These are phyloP conservation scores for Iselma pallidipennis DNA, from an alignment of 2,888 invertebrate species.

Conservation along the genomic window DNA sequence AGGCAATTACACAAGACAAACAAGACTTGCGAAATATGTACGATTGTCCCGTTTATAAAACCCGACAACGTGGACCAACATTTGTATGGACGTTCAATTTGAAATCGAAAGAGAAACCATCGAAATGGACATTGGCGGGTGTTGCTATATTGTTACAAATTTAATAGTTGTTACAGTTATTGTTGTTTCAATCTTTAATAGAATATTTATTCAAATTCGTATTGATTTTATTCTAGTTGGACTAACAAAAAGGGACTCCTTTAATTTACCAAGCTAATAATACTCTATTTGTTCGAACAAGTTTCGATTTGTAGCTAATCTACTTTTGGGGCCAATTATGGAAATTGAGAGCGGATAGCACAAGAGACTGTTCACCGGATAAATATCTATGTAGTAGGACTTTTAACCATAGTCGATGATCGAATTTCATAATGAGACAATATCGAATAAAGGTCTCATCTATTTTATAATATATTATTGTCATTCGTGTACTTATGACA, in stretches of 20 bases:
- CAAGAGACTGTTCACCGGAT: not conserved
- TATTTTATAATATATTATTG: no score
- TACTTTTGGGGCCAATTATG: not conserved
- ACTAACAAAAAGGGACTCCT: no score
- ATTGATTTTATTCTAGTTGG: not conserved
- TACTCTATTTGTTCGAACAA: not conserved
- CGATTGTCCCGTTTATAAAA: conserved; percentile 94
- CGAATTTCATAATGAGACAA: conserved; percentile 21
- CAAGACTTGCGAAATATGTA: conserved; percentile 86
- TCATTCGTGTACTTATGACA: no score
- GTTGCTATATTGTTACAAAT: conserved; percentile 88
- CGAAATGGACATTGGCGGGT: conserved; percentile 92
- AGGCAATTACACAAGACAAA: conserved; percentile 86
- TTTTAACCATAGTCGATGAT: not conserved
- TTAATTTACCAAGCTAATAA: no score
- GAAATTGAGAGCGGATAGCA: not conserved
- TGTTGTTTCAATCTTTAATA: not conserved
- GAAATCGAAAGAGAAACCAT: conserved; percentile 83
- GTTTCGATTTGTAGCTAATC: not conserved
- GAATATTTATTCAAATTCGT: no score
- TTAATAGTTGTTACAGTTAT: conserved; percentile 54
- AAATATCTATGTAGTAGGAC: not conserved
- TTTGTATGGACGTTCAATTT: conserved; percentile 97
- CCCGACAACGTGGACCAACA: conserved; percentile 83
- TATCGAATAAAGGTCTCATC: no score